phyloP scores from a whole-genome alignment of 2,113 vertebrate species.

The Furnarius figulus region DNA sequence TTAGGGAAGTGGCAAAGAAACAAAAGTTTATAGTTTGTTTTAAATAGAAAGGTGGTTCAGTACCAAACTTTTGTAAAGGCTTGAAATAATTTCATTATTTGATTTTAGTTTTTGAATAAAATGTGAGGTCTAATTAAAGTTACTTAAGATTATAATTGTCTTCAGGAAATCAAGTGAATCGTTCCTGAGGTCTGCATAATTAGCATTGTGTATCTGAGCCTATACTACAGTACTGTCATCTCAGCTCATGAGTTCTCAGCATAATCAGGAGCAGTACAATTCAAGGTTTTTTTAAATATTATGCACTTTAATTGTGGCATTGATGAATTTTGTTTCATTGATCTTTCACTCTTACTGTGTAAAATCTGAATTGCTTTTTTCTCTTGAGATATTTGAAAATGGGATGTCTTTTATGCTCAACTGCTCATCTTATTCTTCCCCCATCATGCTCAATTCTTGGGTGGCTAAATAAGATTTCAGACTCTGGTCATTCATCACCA shows the following conservation, averaged over 20 bases:
- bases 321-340: not conserved
- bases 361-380: not conserved
- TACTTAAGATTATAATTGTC: slow-evolving; percentile 24
- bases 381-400: not conserved
- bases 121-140: slow-evolving; percentile 17
- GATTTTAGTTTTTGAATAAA: slow-evolving; percentile 32
- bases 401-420: not conserved
- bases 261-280: not conserved
- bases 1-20: not conserved
- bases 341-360: not conserved
- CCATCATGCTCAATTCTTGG: not conserved
- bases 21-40: slow-evolving; percentile 39
- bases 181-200: not conserved
- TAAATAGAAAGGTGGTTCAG: not conserved
- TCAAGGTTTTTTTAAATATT: not conserved
- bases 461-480: not conserved
- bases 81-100: slow-evolving; percentile 30
- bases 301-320: not conserved
- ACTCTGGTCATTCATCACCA: not conserved
- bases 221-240: not conserved
- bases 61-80: slow-evolving; percentile 23
- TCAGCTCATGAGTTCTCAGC: not conserved
- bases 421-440: not conserved
- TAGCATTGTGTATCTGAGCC: not conserved
- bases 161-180: not conserved